phyloP scores from a whole-genome alignment of 2,888 invertebrate species.

The Penaeus monodon region DNA sequence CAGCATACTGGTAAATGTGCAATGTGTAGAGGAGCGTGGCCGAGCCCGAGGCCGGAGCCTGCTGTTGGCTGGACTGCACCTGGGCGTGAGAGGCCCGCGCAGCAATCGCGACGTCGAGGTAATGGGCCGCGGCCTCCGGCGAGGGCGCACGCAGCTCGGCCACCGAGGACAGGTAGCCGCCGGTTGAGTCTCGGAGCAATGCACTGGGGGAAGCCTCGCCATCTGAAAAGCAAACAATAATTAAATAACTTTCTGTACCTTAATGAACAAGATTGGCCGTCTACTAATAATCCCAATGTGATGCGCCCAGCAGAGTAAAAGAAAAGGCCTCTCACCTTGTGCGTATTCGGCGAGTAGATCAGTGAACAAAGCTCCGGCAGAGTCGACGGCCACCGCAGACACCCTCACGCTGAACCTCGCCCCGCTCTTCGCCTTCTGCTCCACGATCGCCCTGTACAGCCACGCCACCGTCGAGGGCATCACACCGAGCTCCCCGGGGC shows the following conservation, averaged over 20 bases:
- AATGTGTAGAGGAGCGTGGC: constrained; percentile 95
- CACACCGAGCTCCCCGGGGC: constrained; percentile 83
- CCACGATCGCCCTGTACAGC: constrained; percentile 92
- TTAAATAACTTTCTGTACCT: not conserved
- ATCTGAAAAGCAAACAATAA: constrained; percentile 30
- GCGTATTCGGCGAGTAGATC: constrained; percentile 66
- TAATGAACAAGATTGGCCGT: not conserved
- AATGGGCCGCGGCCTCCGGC: constrained; percentile 94
- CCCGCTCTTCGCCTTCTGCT: constrained; percentile 72
- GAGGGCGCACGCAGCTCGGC: constrained; percentile 92
- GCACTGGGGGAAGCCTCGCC: constrained; percentile 60
- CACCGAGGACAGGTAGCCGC: constrained; percentile 60
- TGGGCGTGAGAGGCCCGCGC: constrained; percentile 73
- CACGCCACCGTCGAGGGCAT: constrained; percentile 95
- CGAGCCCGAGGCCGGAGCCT: constrained; percentile 75
- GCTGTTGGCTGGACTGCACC: constrained; percentile 24
- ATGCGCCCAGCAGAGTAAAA: no score
- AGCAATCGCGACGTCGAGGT: constrained; percentile 92
- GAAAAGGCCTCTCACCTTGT: constrained; percentile 50
- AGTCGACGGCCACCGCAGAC: constrained; percentile 93
- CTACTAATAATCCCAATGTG: no score
- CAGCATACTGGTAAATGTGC: constrained; percentile 96
- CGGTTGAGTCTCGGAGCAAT: constrained; percentile 55
- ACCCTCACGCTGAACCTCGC: constrained; percentile 88
- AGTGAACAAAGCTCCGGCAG: constrained; percentile 73